A percentile compares a stretch with the other conserved stretches of the same genome.
These are phyloP conservation scores for Microctonus aethiopoides DNA, from an alignment of 2,888 invertebrate species.

Conservation along the genomic window DNA sequence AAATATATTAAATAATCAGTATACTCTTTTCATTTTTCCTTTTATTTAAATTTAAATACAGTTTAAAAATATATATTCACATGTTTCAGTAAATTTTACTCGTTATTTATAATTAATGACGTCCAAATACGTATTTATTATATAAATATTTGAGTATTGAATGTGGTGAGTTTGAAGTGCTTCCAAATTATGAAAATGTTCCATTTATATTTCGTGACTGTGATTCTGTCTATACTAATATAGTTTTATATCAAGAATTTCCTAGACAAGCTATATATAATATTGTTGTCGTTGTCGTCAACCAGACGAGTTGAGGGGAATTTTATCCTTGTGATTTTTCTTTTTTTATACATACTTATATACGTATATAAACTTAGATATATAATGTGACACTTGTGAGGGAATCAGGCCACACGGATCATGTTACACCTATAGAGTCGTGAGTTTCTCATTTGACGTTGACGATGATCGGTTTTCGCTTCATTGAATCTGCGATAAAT, in stretches of 20 bases:
- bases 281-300: too few species aligned
- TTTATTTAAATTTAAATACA: too few species aligned
- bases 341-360: background rate
- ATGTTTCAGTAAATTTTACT: background rate
- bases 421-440: conserved; percentile 13
- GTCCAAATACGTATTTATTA: too few species aligned
- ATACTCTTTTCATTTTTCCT: too few species aligned
- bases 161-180: background rate
- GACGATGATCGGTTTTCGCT: conserved; percentile 9
- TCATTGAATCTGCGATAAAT: conserved; percentile 12
- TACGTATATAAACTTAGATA: conserved; percentile 2
- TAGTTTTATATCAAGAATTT: background rate
- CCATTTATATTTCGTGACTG: too few species aligned
- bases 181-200: background rate
- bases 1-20: too few species aligned
- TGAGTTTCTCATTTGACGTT: conserved; percentile 23
- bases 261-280: too few species aligned
- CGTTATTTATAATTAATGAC: background rate
- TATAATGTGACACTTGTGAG: background rate
- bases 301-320: background rate
- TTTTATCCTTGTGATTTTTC: background rate
- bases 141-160: background rate
- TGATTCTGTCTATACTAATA: background rate
- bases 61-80: too few species aligned
- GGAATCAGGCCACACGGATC: conserved; percentile 23